These are phyloP conservation scores for Anagrus nilaparvatae DNA, from an alignment of 1,140 invertebrate species.

Conservation along the genomic window DNA sequence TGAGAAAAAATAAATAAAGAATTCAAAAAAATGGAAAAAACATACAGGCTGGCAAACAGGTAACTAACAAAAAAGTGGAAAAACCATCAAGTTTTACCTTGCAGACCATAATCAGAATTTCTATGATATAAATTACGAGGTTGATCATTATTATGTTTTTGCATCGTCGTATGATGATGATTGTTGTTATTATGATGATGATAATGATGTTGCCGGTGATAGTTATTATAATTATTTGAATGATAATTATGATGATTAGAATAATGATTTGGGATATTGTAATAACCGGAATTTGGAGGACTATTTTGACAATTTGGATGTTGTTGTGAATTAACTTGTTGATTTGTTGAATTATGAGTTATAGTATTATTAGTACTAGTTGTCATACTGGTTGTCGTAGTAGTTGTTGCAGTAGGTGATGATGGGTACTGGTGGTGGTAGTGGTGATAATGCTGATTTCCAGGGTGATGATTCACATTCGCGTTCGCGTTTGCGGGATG, in stretches of 20 bases:
- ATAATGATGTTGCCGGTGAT: conserved; percentile 40
- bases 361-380: too few species aligned
- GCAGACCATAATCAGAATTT: conserved; percentile 52
- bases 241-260: conserved; percentile 41
- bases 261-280: conserved; percentile 39
- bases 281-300: conserved; percentile 16
- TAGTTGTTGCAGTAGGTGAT: conserved; percentile 40
- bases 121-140: conserved; percentile 49
- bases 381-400: too few species aligned
- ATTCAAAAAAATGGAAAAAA: neutral
- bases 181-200: conserved; percentile 42
- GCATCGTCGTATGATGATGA: conserved; percentile 44
- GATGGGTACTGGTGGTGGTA: conserved; percentile 46
- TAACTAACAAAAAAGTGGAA: neutral
- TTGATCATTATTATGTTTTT: conserved; percentile 51
- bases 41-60: neutral
- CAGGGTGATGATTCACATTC: conserved; percentile 42
- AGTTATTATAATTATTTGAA: conserved; percentile 38
- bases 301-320: too few species aligned
- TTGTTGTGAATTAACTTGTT: too few species aligned
- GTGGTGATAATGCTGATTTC: conserved; percentile 46
- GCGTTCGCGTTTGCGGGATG: conserved; percentile 55
- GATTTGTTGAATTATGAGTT: too few species aligned
- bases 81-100: conserved; percentile 45
- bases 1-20: neutral